Percentiles rank a stretch among this genome's conserved stretches.
phyloP scores from a whole-genome alignment of 2,888 invertebrate genomes.

The Bombylius major region DNA sequence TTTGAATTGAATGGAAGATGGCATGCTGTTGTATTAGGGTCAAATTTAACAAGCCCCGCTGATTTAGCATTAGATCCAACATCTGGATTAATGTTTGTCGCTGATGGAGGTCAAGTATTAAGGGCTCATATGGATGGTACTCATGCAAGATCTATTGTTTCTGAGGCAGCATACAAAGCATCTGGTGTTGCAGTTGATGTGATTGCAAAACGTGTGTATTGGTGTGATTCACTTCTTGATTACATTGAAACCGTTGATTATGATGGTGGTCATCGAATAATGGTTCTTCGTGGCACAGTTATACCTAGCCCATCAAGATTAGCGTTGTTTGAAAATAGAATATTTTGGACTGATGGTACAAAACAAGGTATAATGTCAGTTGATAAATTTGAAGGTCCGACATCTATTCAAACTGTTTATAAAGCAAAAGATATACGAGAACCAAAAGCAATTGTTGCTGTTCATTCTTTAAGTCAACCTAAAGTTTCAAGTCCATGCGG shows the following conservation, averaged over 20 bases:
- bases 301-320: slow-evolving; percentile 77
- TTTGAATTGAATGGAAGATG: slow-evolving; percentile 76
- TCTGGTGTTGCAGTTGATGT: slow-evolving; percentile 85
- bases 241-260: slow-evolving; percentile 95
- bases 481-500: slow-evolving; percentile 72
- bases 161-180: slow-evolving; percentile 88
- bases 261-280: slow-evolving; percentile 66
- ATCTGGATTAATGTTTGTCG: slow-evolving; percentile 75
- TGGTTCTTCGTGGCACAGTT: slow-evolving; percentile 67
- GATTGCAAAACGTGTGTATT: slow-evolving; percentile 80
- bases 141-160: slow-evolving; percentile 66
- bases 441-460: slow-evolving; percentile 70
- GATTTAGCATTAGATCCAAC: slow-evolving; percentile 91
- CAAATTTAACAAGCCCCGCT: slow-evolving; percentile 79
- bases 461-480: slow-evolving; percentile 67
- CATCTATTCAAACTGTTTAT: slow-evolving; percentile 66
- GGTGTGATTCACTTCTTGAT: slow-evolving; percentile 92
- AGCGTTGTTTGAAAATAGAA: slow-evolving; percentile 71
- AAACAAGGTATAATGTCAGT: slow-evolving; percentile 81
- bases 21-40: slow-evolving; percentile 83
- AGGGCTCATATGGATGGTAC: slow-evolving; percentile 93
- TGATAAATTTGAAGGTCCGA: slow-evolving; percentile 69
- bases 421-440: slow-evolving; percentile 68
- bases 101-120: slow-evolving; percentile 70
- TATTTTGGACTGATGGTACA: slow-evolving; percentile 86